Percentiles rank a stretch among this genome's conserved stretches.
These are phyloP conservation scores for Diachasmimorpha longicaudata DNA, from an alignment of 1,140 invertebrate genomes.

Conservation along the genomic window DNA sequence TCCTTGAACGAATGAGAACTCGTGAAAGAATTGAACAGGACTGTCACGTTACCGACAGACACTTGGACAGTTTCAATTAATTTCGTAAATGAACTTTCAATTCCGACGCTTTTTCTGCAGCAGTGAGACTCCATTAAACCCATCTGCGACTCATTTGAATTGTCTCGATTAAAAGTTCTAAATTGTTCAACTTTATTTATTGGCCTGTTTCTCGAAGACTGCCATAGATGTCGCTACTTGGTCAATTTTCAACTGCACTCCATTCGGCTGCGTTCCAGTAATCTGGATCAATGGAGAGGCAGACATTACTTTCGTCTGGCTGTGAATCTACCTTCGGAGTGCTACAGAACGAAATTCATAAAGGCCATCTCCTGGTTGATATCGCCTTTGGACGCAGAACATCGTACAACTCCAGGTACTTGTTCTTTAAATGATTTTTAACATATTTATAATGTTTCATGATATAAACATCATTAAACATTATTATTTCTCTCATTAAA, in stretches of 20 bases:
- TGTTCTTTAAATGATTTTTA: too few relatives aligned
- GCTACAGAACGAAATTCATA: too few relatives aligned
- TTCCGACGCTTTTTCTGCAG: not conserved
- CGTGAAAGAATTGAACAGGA: not conserved
- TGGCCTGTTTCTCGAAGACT: not conserved
- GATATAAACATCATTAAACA: too few relatives aligned
- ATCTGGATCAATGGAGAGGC: too few relatives aligned
- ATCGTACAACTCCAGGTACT: too few relatives aligned
- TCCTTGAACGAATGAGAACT: not conserved
- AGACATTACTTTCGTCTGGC: too few relatives aligned
- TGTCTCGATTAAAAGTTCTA: not conserved
- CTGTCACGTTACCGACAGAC: not conserved
- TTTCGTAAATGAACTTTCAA: not conserved
- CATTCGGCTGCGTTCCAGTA: not conserved
- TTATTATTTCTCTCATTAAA: too few relatives aligned
- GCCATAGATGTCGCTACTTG: not conserved
- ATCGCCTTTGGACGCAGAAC: too few relatives aligned
- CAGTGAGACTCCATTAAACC: not conserved
- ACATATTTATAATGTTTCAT: too few relatives aligned
- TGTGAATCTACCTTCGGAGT: too few relatives aligned
- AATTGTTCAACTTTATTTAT: not conserved
- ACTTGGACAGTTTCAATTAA: not conserved
- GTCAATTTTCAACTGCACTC: not conserved
- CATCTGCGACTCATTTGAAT: not conserved
- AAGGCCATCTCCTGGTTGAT: too few relatives aligned